A percentile compares a stretch with the other conserved stretches of the same genome.
These are phyloP conservation scores for Clinocottus analis DNA, from an alignment of 2,113 vertebrate genomes.

Conservation along the genomic window DNA sequence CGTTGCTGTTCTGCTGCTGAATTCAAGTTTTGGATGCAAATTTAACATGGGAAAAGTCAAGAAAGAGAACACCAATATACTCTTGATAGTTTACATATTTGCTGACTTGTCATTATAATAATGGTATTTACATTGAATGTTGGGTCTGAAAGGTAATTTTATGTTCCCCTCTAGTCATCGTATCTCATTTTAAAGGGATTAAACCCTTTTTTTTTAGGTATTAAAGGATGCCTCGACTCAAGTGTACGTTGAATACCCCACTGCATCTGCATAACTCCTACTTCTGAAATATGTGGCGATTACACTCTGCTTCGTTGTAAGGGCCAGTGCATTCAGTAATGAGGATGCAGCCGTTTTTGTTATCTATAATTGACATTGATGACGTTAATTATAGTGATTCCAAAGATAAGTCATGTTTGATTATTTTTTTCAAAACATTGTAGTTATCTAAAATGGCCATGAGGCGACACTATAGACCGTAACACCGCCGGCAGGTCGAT, in stretches of 20 bases:
- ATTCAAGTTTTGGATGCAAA: not conserved
- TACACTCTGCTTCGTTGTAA: not conserved
- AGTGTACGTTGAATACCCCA: not conserved
- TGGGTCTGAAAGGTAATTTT: too few relatives aligned
- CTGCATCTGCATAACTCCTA: not conserved
- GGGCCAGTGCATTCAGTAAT: not conserved
- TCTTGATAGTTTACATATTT: not conserved
- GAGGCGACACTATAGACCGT: constrained; percentile 54
- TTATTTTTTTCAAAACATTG: constrained; percentile 35
- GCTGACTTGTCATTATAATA: not conserved
- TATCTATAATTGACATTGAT: not conserved
- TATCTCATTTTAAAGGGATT: not conserved
- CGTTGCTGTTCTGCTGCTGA: not conserved
- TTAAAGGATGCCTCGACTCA: accelerated
- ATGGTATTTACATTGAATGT: not conserved
- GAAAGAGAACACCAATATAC: not conserved
- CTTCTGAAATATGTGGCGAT: not conserved
- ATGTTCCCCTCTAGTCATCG: too few relatives aligned
- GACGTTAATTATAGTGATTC: not conserved
- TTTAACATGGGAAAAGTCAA: not conserved
- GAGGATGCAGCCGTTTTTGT: not conserved
- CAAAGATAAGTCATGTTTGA: not conserved
- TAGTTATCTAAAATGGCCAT: constrained; percentile 28
- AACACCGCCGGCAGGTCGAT: not conserved
- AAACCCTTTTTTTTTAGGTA: not conserved